Percentiles rank a stretch among this genome's conserved stretches.
These are phyloP conservation scores for Panagrolaimus sp. DNA, from an alignment of 1,140 invertebrate genomes.

Conservation along the genomic window DNA sequence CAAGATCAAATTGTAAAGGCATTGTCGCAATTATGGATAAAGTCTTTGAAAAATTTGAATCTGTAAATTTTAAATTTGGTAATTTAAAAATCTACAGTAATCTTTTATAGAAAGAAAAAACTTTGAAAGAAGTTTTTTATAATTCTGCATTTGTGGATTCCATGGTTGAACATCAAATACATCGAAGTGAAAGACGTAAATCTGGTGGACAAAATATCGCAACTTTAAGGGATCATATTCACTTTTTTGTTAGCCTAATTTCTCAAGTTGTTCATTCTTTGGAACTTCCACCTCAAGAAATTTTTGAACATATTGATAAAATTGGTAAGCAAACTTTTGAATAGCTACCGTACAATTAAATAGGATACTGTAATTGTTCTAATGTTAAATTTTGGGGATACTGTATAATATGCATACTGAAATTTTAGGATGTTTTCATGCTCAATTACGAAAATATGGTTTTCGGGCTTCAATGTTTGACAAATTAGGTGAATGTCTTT, in stretches of 20 bases:
- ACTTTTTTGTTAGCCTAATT: constrained; percentile 55
- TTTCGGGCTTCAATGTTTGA: constrained; percentile 51
- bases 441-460: constrained; percentile 41
- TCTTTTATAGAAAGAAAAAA: constrained; percentile 49
- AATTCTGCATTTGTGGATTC: constrained; percentile 52
- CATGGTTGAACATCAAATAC: constrained; percentile 38
- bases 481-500: constrained; percentile 48
- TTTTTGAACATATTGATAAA: constrained; percentile 51
- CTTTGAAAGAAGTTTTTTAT: constrained; percentile 50
- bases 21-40: constrained; percentile 52
- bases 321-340: constrained; percentile 41
- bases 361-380: background rate
- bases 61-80: constrained; percentile 30
- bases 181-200: background rate
- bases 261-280: constrained; percentile 43
- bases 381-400: too few species aligned
- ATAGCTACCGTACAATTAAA: background rate
- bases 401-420: background rate
- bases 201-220: constrained; percentile 41
- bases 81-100: background rate
- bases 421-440: constrained; percentile 46
- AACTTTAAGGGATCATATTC: constrained; percentile 52
- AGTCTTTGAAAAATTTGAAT: constrained; percentile 56
- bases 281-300: constrained; percentile 45
- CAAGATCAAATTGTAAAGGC: constrained; percentile 52